Conservation (phyloP, 2,113 vertebrate species). For the Poeciliopsis occidentalis region DNA sequence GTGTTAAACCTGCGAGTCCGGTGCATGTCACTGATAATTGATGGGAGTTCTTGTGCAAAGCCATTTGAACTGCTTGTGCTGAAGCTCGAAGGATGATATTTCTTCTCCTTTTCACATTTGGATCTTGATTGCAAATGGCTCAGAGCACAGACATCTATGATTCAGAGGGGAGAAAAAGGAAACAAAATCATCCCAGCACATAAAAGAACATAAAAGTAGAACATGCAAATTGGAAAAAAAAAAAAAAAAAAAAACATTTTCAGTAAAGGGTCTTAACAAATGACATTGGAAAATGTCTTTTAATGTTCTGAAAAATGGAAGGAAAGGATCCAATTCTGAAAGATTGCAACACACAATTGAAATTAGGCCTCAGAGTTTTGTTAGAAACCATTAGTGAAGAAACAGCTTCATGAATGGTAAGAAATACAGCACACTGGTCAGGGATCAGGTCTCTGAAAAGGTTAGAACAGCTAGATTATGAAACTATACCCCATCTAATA, state of each 20-base stretch:
- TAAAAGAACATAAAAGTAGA: background rate
- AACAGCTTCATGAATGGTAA: background rate
- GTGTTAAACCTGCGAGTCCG: constrained; percentile 23
- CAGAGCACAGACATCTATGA: constrained; percentile 6
- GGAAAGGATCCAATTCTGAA: too few relatives aligned
- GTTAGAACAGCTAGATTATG: background rate
- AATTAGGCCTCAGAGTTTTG: too few relatives aligned
- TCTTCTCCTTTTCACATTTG: constrained; percentile 19
- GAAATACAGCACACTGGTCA: background rate
- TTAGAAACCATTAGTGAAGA: background rate
- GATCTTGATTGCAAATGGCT: constrained; percentile 15
- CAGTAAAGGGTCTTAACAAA: background rate
- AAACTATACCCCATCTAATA: background rate
- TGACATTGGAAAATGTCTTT: background rate
- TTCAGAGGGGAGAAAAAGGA: background rate
- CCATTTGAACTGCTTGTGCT: constrained; percentile 30
- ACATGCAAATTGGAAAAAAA: background rate
- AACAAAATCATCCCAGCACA: background rate
- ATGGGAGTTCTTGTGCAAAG: constrained; percentile 27
- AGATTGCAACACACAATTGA: too few relatives aligned
- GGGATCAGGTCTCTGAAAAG: background rate
- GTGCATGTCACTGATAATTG: constrained; percentile 33
- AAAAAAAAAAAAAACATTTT: background rate
- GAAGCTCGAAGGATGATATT: constrained; percentile 19
- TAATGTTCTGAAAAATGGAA: too few relatives aligned